These are phyloP conservation scores for Stictonetta naevosa DNA, from an alignment of 2,113 vertebrate genomes.

Conservation along the genomic window DNA sequence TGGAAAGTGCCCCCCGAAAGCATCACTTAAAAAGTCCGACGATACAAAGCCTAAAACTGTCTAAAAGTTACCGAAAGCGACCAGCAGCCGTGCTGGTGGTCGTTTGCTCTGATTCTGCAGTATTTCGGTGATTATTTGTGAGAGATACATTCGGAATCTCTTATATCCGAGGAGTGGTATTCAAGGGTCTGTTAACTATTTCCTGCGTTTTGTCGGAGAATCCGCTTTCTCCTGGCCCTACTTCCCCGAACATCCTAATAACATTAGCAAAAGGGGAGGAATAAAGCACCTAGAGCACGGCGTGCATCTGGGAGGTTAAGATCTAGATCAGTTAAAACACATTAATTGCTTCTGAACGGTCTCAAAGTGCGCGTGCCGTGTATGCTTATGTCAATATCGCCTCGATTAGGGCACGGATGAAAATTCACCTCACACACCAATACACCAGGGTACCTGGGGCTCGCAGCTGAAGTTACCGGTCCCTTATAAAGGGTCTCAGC, in stretches of 20 bases:
- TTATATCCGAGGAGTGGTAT: background rate
- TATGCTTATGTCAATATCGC: conserved; percentile 40
- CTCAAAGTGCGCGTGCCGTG: conserved; percentile 30
- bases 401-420: conserved; percentile 21
- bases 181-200: background rate
- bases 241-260: background rate
- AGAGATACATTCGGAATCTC: background rate
- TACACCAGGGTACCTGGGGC: conserved; percentile 1
- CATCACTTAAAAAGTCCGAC: background rate
- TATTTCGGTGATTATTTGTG: background rate
- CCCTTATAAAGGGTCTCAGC: background rate
- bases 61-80: background rate
- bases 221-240: background rate
- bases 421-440: conserved; percentile 14
- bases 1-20: background rate
- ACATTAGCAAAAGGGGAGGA: conserved; percentile 17
- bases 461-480: background rate
- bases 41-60: background rate
- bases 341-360: conserved; percentile 54
- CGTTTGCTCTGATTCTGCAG: background rate
- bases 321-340: conserved; percentile 47
- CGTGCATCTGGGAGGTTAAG: conserved; percentile 24
- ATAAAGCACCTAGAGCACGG: conserved; percentile 4
- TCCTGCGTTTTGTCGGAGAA: background rate
- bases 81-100: background rate